phyloP scores from a whole-genome alignment of 37 sponge, comb jelly and placozoan species.

The Crambe crambe region DNA sequence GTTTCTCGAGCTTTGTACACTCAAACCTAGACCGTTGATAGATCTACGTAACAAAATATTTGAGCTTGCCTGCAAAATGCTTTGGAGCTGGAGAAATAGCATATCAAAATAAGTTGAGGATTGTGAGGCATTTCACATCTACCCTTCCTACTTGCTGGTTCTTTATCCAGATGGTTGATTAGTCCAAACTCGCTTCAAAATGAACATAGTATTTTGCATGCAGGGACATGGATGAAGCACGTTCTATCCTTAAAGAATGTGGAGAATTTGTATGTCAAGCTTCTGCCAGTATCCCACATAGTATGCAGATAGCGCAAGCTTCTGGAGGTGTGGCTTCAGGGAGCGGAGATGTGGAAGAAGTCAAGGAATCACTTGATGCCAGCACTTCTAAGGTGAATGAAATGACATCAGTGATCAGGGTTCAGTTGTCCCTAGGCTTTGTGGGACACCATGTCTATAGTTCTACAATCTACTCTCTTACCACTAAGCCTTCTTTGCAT shows the following conservation, averaged over 20 bases:
- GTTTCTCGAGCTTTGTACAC: no score
- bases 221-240: slow-evolving; percentile 50
- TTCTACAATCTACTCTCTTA: neutral
- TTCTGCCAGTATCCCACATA: slow-evolving; percentile 14
- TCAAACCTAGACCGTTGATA: no score
- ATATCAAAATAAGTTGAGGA: neutral
- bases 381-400: no score
- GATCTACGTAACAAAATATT: no score
- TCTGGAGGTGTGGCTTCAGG: neutral
- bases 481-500: neutral
- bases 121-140: neutral
- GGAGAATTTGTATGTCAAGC: slow-evolving; percentile 13
- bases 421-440: neutral
- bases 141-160: no score
- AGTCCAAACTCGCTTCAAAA: no score
- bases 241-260: slow-evolving; percentile 46
- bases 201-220: neutral
- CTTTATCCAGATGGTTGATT: neutral
- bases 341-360: neutral
- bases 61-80: no score
- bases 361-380: no score
- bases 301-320: neutral
- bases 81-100: no score
- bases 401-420: no score
- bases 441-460: neutral